These are phyloP conservation scores for Brassicogethes aeneus DNA, from an alignment of 2,888 invertebrate species.

Conservation along the genomic window DNA sequence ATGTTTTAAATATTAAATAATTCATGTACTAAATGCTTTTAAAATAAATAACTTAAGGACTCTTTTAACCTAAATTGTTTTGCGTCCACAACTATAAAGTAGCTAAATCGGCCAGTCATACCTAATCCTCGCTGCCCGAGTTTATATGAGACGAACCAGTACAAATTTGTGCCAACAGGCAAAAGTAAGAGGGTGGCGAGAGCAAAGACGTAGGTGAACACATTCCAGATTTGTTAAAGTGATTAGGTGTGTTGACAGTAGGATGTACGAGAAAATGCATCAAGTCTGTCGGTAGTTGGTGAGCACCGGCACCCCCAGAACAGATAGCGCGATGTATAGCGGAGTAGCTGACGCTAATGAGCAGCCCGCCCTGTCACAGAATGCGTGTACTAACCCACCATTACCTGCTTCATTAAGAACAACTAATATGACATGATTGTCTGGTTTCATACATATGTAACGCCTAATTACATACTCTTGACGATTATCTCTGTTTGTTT, in stretches of 20 bases:
- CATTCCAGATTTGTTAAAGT: constrained; percentile 33
- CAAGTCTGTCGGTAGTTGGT: not conserved
- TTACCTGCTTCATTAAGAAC: constrained; percentile 39
- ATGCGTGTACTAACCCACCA: constrained; percentile 31
- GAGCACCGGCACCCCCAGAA: constrained; percentile 6
- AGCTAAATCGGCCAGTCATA: too few species aligned
- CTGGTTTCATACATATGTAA: constrained; percentile 37
- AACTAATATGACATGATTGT: constrained; percentile 41
- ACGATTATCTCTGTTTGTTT: constrained; percentile 33
- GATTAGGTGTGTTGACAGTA: constrained; percentile 27
- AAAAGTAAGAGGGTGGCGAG: constrained; percentile 1
- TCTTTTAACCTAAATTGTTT: too few species aligned
- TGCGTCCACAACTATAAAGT: too few species aligned
- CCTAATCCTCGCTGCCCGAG: too few species aligned
- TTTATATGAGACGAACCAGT: not conserved
- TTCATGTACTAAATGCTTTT: too few species aligned
- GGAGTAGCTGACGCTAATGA: constrained; percentile 16
- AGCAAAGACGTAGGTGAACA: constrained; percentile 28
- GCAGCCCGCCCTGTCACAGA: constrained; percentile 21
- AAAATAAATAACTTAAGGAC: too few species aligned
- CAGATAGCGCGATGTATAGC: constrained; percentile 7
- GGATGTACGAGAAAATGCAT: constrained; percentile 20
- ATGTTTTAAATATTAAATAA: too few species aligned
- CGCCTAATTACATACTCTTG: constrained; percentile 35
- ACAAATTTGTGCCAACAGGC: too few species aligned